Conservation (phyloP, 1,140 invertebrate genomes). For the Drosophila biarmipes region DNA sequence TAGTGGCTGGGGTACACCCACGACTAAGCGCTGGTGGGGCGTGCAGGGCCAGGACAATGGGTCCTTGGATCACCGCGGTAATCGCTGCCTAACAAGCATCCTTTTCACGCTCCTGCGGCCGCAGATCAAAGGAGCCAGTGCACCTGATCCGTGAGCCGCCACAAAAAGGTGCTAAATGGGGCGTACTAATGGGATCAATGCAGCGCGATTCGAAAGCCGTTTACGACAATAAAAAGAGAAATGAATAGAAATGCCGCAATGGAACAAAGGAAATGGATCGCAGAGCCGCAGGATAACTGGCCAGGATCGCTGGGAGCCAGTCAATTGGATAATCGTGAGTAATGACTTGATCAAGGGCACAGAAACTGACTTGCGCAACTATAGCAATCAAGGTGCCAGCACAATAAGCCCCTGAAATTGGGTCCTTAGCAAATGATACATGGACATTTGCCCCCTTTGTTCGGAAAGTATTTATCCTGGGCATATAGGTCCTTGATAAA, state of each 20-base stretch:
- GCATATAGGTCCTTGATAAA: not conserved
- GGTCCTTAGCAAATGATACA: conserved; percentile 18
- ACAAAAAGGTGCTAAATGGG: conserved; percentile 82
- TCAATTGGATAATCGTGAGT: conserved; percentile 49
- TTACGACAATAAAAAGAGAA: conserved; percentile 27
- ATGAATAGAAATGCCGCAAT: conserved; percentile 29
- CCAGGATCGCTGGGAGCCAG: conserved; percentile 20
- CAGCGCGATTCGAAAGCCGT: conserved; percentile 26
- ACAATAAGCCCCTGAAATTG: not conserved
- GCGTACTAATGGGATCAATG: conserved; percentile 83
- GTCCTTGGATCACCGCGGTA: not conserved
- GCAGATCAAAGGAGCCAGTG: conserved; percentile 47
- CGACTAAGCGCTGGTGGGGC: not conserved
- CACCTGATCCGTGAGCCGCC: conserved; percentile 54
- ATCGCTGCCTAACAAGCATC: conserved; percentile 22
- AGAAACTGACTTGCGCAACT: conserved; percentile 20
- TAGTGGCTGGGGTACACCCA: conserved; percentile 30
- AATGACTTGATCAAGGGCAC: conserved; percentile 51
- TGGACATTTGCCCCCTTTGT: not conserved
- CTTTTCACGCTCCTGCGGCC: conserved; percentile 22
- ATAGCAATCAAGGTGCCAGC: conserved; percentile 18
- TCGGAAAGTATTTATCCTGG: not conserved
- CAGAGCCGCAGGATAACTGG: conserved; percentile 22
- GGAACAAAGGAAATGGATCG: conserved; percentile 32
- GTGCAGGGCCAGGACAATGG: conserved; percentile 32